These are phyloP conservation scores for Drosophila planitibia DNA, from an alignment of 2,888 invertebrate genomes.

Conservation along the genomic window DNA sequence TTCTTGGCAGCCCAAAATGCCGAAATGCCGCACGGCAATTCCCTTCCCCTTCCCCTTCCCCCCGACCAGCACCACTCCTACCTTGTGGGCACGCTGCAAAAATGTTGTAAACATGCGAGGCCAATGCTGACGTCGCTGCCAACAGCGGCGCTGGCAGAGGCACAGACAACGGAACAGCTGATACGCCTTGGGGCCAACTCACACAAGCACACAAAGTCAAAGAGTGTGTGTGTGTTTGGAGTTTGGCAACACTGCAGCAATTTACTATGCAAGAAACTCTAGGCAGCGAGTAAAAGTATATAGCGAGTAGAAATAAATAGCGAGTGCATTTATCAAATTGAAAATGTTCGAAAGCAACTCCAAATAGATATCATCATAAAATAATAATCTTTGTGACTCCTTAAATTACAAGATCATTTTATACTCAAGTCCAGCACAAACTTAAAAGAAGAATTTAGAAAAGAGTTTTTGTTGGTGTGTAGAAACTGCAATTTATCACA, in stretches of 20 bases:
- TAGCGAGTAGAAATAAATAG: slow-evolving; percentile 14
- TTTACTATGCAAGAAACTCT: neutral
- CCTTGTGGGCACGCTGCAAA: slow-evolving; percentile 36
- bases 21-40: slow-evolving; percentile 33
- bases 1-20: slow-evolving; percentile 52
- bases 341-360: neutral
- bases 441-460: neutral
- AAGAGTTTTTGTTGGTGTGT: neutral
- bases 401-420: neutral
- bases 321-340: neutral
- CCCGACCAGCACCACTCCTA: neutral
- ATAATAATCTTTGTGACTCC: neutral
- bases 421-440: neutral
- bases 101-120: slow-evolving; percentile 75
- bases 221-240: slow-evolving; percentile 2
- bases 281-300: slow-evolving; percentile 18
- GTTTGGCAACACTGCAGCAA: slow-evolving; percentile 27
- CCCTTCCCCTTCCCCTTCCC: neutral
- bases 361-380: neutral
- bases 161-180: slow-evolving; percentile 59
- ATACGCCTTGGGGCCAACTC: slow-evolving; percentile 40
- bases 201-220: slow-evolving; percentile 12
- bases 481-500: neutral
- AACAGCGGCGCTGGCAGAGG: slow-evolving; percentile 27
- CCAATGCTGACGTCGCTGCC: slow-evolving; percentile 40